phyloP scores from a whole-genome alignment of 2,888 invertebrate species.

The Trimorus sp. region DNA sequence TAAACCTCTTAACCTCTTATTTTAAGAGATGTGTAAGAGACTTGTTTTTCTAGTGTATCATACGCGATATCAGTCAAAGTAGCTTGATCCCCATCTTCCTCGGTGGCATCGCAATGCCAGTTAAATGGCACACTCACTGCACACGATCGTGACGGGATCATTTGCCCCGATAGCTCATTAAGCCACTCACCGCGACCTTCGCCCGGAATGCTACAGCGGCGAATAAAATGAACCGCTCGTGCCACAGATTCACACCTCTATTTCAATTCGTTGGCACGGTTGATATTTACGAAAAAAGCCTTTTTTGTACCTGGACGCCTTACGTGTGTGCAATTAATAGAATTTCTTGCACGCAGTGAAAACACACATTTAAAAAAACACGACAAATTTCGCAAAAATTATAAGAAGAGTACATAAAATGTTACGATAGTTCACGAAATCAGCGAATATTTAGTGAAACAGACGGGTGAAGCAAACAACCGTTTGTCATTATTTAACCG shows the following conservation, averaged over 20 bases:
- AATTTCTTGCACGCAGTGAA: no score
- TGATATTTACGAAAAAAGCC: slow-evolving; percentile 23
- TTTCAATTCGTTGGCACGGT: slow-evolving; percentile 8
- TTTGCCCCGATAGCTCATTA: slow-evolving; percentile 66
- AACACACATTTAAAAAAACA: no score
- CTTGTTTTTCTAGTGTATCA: no score
- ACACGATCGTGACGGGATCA: slow-evolving; percentile 61
- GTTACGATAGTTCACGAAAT: no score
- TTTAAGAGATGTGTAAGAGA: no score
- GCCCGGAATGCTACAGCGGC: slow-evolving; percentile 28
- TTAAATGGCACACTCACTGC: slow-evolving; percentile 50
- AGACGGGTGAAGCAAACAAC: no score
- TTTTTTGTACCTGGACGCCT: slow-evolving; percentile 4
- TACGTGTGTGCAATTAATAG: no score
- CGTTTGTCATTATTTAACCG: no score
- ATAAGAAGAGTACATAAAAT: no score
- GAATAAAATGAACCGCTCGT: slow-evolving; percentile 35
- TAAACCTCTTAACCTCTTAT: no score
- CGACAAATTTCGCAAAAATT: no score
- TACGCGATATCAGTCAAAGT: slow-evolving; percentile 16
- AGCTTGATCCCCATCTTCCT: slow-evolving; percentile 32
- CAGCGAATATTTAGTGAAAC: no score
- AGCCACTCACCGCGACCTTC: slow-evolving; percentile 48
- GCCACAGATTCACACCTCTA: slow-evolving; percentile 27
- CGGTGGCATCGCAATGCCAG: slow-evolving; percentile 30